Evolutionary conservation across 2,888 invertebrate species (phyloP).

Genomic region (Tiphia femorata): DNA sequence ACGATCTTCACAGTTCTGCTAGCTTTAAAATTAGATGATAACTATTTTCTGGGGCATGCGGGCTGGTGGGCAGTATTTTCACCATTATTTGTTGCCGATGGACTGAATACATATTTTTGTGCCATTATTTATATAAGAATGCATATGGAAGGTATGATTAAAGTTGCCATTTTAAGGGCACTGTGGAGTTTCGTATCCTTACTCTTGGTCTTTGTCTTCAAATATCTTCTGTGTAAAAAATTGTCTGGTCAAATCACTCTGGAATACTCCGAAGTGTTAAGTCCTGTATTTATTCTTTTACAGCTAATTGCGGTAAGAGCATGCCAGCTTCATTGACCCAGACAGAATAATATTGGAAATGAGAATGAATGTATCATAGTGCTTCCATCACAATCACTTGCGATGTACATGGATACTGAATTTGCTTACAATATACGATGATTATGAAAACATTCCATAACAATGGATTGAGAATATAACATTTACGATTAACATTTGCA

Average conservation of each 20-base stretch:
- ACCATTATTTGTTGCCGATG: slow-evolving; percentile 93
- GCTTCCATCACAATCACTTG: not conserved
- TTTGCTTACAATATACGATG: not conserved
- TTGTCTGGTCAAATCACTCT: slow-evolving; percentile 84
- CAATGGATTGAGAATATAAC: not conserved
- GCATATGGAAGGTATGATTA: slow-evolving; percentile 84
- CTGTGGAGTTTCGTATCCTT: slow-evolving; percentile 88
- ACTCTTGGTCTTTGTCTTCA: slow-evolving; percentile 88
- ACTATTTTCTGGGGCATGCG: slow-evolving; percentile 63
- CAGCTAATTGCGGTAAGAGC: slow-evolving; percentile 93
- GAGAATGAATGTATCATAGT: not conserved
- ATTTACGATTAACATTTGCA: not conserved
- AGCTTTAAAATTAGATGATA: slow-evolving; percentile 82
- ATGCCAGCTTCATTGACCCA: slow-evolving; percentile 81
- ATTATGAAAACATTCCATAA: not conserved
- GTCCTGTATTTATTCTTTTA: slow-evolving; percentile 90
- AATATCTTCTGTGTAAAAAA: slow-evolving; percentile 90
- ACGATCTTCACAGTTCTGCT: slow-evolving; percentile 87
- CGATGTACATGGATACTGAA: not conserved
- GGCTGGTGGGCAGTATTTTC: slow-evolving; percentile 94
- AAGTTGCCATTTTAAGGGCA: slow-evolving; percentile 83
- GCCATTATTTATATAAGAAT: slow-evolving; percentile 94
- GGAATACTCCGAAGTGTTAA: slow-evolving; percentile 93
- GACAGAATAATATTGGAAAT: not conserved
- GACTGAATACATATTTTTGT: slow-evolving; percentile 93